These are phyloP conservation scores for Syrmaticus mikado DNA, from an alignment of 2,113 vertebrate species.

Conservation along the genomic window DNA sequence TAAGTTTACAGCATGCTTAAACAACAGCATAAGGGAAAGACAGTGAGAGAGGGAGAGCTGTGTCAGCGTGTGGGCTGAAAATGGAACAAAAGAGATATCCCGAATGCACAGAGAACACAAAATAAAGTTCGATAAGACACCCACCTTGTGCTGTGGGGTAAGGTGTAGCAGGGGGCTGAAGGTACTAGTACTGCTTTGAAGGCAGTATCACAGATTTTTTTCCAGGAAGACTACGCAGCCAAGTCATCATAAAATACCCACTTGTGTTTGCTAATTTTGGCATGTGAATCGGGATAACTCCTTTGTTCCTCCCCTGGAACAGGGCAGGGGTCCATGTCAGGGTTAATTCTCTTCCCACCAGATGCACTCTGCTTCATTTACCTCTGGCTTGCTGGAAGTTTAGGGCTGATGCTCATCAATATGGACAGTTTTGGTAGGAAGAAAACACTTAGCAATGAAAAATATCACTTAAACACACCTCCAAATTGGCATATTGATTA, in stretches of 20 bases:
- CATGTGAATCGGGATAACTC: neutral
- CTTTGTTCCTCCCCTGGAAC: neutral
- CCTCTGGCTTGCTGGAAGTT: neutral
- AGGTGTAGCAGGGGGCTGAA: neutral
- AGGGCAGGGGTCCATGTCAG: neutral
- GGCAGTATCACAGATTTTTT: neutral
- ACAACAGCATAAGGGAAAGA: constrained; percentile 60
- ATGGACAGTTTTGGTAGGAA: neutral
- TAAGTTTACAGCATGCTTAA: constrained; percentile 84
- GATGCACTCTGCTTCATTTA: constrained; percentile 20
- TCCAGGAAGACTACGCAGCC: neutral
- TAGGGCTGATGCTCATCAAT: neutral
- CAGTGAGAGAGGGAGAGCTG: constrained; percentile 35
- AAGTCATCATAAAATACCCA: neutral
- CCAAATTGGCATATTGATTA: neutral
- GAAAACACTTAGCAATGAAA: neutral
- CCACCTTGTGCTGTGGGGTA: neutral
- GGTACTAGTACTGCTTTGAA: neutral
- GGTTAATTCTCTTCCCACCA: neutral
- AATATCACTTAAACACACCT: neutral
- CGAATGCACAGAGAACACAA: neutral
- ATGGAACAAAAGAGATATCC: constrained; percentile 55
- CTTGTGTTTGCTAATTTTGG: constrained; percentile 17
- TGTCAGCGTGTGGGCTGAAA: constrained; percentile 67
- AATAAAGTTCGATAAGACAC: neutral